Conservation (phyloP, 2,113 vertebrate genomes). For the Cyprinus carpio region DNA sequence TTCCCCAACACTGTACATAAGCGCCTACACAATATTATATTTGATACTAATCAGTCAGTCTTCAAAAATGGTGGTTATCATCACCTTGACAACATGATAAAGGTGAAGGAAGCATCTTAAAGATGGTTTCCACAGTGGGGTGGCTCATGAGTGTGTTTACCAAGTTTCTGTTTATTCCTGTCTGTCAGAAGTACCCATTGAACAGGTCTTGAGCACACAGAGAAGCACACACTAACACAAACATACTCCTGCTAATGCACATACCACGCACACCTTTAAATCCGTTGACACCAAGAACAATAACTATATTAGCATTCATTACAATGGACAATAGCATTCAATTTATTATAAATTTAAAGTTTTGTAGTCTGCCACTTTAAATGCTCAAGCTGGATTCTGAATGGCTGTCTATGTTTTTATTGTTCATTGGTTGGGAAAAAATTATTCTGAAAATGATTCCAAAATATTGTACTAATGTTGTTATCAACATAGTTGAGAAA, state of each 20-base stretch:
- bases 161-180: slow-evolving; percentile 8
- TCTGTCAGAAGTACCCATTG: slow-evolving; percentile 12
- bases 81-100: slow-evolving; percentile 31
- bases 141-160: not conserved
- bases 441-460: not conserved
- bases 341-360: too few species aligned
- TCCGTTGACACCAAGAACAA: too few species aligned
- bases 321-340: too few species aligned
- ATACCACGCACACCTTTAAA: not conserved
- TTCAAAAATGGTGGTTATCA: not conserved
- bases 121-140: not conserved
- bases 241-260: not conserved
- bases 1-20: too few species aligned
- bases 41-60: not conserved
- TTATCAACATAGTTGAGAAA: too few species aligned
- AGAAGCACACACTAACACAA: slow-evolving; percentile 3
- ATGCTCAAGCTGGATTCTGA: not conserved
- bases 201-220: slow-evolving; percentile 17
- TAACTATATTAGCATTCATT: too few species aligned
- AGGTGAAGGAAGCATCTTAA: not conserved
- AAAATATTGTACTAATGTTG: not conserved
- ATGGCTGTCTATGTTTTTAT: not conserved
- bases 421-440: not conserved
- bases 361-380: too few species aligned
- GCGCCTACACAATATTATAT: slow-evolving; percentile 23